Percentiles rank a stretch among this genome's conserved stretches.
These are phyloP conservation scores for Brotula barbata DNA, from an alignment of 2,797 vertebrate species.

Conservation along the genomic window DNA sequence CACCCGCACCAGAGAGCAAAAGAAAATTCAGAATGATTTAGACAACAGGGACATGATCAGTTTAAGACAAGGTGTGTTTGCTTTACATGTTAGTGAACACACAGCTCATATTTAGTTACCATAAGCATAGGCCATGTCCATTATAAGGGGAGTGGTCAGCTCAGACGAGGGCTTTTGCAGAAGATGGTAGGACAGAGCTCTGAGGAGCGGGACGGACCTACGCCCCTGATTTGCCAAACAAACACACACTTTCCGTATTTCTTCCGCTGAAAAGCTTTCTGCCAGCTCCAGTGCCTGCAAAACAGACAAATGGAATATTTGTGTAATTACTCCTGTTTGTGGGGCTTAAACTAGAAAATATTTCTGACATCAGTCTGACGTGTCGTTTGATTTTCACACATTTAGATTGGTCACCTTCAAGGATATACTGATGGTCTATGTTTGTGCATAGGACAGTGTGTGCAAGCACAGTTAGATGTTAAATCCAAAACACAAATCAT, in stretches of 20 bases:
- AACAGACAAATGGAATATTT: neutral
- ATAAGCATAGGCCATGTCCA: constrained; percentile 85
- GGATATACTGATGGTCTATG: too few relatives aligned
- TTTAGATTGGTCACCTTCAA: neutral
- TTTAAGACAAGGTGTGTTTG: neutral
- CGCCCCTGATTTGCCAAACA: constrained; percentile 81
- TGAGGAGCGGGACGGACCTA: constrained; percentile 85
- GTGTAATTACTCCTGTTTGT: neutral
- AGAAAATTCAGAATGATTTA: neutral
- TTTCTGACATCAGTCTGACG: neutral
- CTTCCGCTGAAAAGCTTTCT: constrained; percentile 81
- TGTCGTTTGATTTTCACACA: neutral
- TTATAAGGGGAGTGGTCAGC: constrained; percentile 75
- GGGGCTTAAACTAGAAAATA: too few relatives aligned
- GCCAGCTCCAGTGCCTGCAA: constrained; percentile 87
- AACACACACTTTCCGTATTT: constrained; percentile 79
- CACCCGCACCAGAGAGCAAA: too few relatives aligned
- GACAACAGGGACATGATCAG: neutral
- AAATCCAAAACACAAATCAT: too few relatives aligned
- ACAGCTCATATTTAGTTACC: constrained; percentile 75
- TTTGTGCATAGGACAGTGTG: too few relatives aligned
- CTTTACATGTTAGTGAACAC: neutral
- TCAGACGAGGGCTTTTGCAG: constrained; percentile 82
- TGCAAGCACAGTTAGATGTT: too few relatives aligned
- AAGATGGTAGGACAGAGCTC: constrained; percentile 91